phyloP scores from a whole-genome alignment of 2,888 invertebrate genomes.

The Meandrusa payeni region DNA sequence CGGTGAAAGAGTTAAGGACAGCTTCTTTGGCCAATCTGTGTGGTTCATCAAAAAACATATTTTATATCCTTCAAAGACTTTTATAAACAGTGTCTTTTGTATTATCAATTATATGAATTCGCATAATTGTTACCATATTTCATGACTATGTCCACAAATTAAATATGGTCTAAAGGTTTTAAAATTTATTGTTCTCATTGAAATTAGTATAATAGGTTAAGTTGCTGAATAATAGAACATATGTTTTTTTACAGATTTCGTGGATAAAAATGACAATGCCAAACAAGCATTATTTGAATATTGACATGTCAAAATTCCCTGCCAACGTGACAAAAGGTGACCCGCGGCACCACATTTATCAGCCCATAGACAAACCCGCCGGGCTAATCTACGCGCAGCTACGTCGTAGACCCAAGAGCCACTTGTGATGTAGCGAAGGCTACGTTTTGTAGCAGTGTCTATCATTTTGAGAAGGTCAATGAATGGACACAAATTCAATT shows the following conservation, averaged over 20 bases:
- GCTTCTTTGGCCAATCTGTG: too few relatives aligned
- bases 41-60: too few relatives aligned
- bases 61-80: too few relatives aligned
- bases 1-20: too few relatives aligned
- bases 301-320: slow-evolving; percentile 88
- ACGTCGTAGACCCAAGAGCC: slow-evolving; percentile 80
- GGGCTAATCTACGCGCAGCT: slow-evolving; percentile 88
- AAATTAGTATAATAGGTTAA: slow-evolving; percentile 20
- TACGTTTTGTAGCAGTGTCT: slow-evolving; percentile 5
- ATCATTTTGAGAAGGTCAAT: background rate
- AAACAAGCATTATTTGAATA: slow-evolving; percentile 89
- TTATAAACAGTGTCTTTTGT: too few relatives aligned
- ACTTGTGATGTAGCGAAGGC: slow-evolving; percentile 56
- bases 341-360: slow-evolving; percentile 85
- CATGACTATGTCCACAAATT: too few relatives aligned
- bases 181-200: too few relatives aligned
- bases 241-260: slow-evolving; percentile 79
- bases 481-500: too few relatives aligned
- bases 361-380: slow-evolving; percentile 89
- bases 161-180: too few relatives aligned
- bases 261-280: slow-evolving; percentile 89
- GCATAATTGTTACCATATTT: too few relatives aligned
- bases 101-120: too few relatives aligned
- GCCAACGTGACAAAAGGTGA: slow-evolving; percentile 82
- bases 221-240: too few relatives aligned